Evolutionary conservation across 1,140 invertebrate species (phyloP).

Genomic region (Sminthurinus signatus): DNA sequence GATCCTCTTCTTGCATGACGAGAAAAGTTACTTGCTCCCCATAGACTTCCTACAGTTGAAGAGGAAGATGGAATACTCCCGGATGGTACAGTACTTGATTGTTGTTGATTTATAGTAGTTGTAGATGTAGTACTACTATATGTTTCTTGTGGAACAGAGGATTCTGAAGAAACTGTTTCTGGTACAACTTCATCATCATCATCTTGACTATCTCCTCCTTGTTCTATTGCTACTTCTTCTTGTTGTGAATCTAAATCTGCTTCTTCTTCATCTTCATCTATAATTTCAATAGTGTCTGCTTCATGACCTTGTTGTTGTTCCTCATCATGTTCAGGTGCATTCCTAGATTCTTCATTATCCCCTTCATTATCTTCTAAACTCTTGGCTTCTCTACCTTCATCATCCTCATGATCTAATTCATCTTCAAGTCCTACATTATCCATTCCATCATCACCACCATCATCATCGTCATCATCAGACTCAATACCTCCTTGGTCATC

Average conservation of each 20-base stretch:
- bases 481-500: constrained; percentile 45
- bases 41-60: not conserved
- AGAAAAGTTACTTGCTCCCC: not conserved
- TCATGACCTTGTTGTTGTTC: constrained; percentile 15
- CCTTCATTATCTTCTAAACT: constrained; percentile 32
- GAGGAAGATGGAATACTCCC: not conserved
- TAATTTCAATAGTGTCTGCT: constrained; percentile 11
- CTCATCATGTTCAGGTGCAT: constrained; percentile 14
- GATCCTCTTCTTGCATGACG: not conserved
- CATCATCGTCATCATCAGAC: constrained; percentile 48
- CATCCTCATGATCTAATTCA: constrained; percentile 15
- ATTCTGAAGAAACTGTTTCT: too few species aligned
- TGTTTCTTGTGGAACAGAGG: too few species aligned
- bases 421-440: constrained; percentile 45
- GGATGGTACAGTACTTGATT: not conserved
- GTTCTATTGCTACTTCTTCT: constrained; percentile 3
- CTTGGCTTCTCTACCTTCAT: constrained; percentile 31
- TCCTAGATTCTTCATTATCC: constrained; percentile 8
- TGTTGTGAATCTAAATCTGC: constrained; percentile 5
- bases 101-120: too few species aligned
- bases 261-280: not conserved
- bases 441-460: constrained; percentile 41
- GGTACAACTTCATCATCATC: constrained; percentile 5
- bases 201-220: constrained; percentile 9
- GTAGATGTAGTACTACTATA: too few species aligned